phyloP scores from a whole-genome alignment of 2,113 vertebrate species.

The Mohoua ochrocephala region DNA sequence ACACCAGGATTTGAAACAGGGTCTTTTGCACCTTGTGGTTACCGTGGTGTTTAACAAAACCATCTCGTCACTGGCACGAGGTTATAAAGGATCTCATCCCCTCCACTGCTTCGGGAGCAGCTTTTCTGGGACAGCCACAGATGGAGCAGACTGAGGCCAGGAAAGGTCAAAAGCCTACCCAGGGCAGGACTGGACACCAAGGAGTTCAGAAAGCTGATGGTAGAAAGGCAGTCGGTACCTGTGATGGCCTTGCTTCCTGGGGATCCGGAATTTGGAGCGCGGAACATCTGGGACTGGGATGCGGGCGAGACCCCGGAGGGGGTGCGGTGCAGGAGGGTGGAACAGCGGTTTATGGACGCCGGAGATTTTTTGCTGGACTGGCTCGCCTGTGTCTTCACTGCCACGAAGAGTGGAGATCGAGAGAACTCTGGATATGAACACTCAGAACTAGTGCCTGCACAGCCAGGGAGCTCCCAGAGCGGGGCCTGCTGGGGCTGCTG shows the following conservation, averaged over 20 bases:
- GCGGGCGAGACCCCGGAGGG: constrained; percentile 60
- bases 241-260: constrained; percentile 77
- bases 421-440: constrained; percentile 78
- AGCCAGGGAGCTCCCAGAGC: constrained; percentile 62
- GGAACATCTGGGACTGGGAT: constrained; percentile 75
- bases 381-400: constrained; percentile 75
- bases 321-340: constrained; percentile 71
- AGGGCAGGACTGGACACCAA: neutral
- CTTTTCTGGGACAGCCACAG: neutral
- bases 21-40: neutral
- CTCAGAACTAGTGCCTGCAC: constrained; percentile 74
- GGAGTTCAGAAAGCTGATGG: neutral
- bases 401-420: constrained; percentile 80
- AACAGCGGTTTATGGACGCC: constrained; percentile 70
- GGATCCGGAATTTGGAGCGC: constrained; percentile 75
- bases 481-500: constrained; percentile 34
- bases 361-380: constrained; percentile 76
- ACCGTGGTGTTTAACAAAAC: neutral
- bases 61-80: neutral
- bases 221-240: constrained; percentile 64
- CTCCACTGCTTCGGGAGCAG: neutral
- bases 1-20: constrained; percentile 47
- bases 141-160: neutral
- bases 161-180: neutral
- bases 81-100: neutral